Conservation (phyloP, 2,888 invertebrate genomes). For the Panopea generosa region DNA sequence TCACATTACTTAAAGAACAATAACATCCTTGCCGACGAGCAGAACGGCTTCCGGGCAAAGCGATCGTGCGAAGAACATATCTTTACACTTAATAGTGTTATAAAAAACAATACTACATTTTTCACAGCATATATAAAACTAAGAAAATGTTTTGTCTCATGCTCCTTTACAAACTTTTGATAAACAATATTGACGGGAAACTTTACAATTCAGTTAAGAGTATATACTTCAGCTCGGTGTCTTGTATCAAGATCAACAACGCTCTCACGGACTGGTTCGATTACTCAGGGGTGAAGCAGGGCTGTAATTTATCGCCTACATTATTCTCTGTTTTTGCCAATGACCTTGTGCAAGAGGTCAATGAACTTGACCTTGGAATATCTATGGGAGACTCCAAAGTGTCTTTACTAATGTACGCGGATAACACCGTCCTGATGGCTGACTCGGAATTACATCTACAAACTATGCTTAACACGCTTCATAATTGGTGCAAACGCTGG, state of each 20-base stretch:
- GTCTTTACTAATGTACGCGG: too few species aligned
- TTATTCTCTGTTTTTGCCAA: conserved; percentile 17
- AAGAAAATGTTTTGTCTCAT: too few species aligned
- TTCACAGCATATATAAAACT: too few species aligned
- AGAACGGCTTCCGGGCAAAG: conserved; percentile 9
- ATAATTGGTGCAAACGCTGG: conserved; percentile 37
- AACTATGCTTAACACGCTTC: conserved; percentile 23
- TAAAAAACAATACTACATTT: too few species aligned
- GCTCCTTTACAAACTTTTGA: conserved; percentile 14
- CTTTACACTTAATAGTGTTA: too few species aligned
- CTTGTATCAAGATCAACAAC: conserved; percentile 13
- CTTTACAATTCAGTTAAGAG: conserved; percentile 26
- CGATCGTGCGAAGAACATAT: too few species aligned
- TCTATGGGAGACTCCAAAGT: too few species aligned
- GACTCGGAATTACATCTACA: too few species aligned
- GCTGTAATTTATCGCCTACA: conserved; percentile 16
- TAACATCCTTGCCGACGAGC: too few species aligned
- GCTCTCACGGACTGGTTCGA: conserved; percentile 19
- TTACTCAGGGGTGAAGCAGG: conserved; percentile 23
- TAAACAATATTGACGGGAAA: conserved; percentile 18
- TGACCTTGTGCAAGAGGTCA: conserved; percentile 16
- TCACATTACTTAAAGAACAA: too few species aligned
- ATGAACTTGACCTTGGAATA: too few species aligned
- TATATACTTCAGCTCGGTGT: conserved; percentile 13
- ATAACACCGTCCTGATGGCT: too few species aligned